Percentiles rank a stretch among this genome's conserved stretches.
These are phyloP conservation scores for Hirtodrosophila duncani DNA, from an alignment of 2,888 invertebrate genomes.

Conservation along the genomic window DNA sequence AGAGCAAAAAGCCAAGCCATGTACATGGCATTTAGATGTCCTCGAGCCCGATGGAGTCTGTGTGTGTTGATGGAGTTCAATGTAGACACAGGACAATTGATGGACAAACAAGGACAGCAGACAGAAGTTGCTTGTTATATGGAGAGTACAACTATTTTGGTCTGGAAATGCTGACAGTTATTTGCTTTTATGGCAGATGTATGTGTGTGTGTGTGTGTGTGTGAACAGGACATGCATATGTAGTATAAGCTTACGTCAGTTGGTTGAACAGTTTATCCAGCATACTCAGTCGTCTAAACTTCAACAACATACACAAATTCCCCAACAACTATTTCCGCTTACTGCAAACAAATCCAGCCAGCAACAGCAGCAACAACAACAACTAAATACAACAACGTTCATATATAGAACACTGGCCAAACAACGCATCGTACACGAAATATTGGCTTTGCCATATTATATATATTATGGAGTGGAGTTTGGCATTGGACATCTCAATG, in stretches of 20 bases:
- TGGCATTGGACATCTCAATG: slow-evolving; percentile 30
- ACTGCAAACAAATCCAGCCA: slow-evolving; percentile 69
- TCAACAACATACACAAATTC: slow-evolving; percentile 28
- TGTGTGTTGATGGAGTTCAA: no score
- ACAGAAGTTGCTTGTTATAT: no score
- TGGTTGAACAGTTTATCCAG: slow-evolving; percentile 65
- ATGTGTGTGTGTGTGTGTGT: slow-evolving; percentile 11
- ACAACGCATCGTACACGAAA: slow-evolving; percentile 59
- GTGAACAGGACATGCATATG: slow-evolving; percentile 50
- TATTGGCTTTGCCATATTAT: slow-evolving; percentile 62
- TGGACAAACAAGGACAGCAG: slow-evolving; percentile 42
- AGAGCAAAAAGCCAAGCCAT: no score
- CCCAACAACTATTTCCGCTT: slow-evolving; percentile 64
- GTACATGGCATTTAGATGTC: no score
- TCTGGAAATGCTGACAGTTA: no score
- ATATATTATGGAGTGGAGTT: no score
- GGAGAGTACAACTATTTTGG: no score
- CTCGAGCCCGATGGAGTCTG: no score
- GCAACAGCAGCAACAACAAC: slow-evolving; percentile 38
- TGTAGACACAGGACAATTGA: slow-evolving; percentile 30
- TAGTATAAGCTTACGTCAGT: no score
- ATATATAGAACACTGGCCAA: slow-evolving; percentile 51
- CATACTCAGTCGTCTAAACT: slow-evolving; percentile 65
- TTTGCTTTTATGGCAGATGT: no score
- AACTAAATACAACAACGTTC: slow-evolving; percentile 10